phyloP scores from a whole-genome alignment of 2,888 invertebrate species.

The Euplagia quadripunctaria region DNA sequence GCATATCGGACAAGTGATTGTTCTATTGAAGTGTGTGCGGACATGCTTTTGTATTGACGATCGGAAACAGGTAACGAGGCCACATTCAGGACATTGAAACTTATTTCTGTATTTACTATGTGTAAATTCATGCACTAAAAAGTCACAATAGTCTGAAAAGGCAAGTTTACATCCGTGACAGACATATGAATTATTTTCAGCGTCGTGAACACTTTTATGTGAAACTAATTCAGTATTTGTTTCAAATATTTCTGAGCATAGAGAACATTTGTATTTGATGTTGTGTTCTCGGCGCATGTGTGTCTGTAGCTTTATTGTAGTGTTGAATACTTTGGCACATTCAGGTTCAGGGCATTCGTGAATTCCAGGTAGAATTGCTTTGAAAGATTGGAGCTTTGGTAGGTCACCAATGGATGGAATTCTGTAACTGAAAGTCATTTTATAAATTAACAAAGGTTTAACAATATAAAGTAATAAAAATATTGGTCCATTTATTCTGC shows the following conservation, averaged over 20 bases:
- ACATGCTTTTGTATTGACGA: slow-evolving; percentile 44
- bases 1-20: slow-evolving; percentile 32
- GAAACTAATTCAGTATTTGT: slow-evolving; percentile 49
- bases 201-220: slow-evolving; percentile 49
- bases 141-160: slow-evolving; percentile 55
- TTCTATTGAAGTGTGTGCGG: slow-evolving; percentile 44
- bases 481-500: too few species aligned
- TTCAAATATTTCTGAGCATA: slow-evolving; percentile 47
- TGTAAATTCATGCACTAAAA: slow-evolving; percentile 41
- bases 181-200: slow-evolving; percentile 37
- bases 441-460: background rate
- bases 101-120: slow-evolving; percentile 28
- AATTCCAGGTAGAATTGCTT: background rate
- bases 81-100: slow-evolving; percentile 53
- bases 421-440: slow-evolving; percentile 11
- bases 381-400: background rate
- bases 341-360: slow-evolving; percentile 22
- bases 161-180: slow-evolving; percentile 54
- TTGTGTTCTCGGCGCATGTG: slow-evolving; percentile 35
- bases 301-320: slow-evolving; percentile 19
- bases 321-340: slow-evolving; percentile 26
- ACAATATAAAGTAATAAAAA: background rate
- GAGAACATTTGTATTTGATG: slow-evolving; percentile 42
- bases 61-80: slow-evolving; percentile 15
- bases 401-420: slow-evolving; percentile 2